Conservation (phyloP, 2,797 vertebrate species). For the Denticeps clupeoides region DNA sequence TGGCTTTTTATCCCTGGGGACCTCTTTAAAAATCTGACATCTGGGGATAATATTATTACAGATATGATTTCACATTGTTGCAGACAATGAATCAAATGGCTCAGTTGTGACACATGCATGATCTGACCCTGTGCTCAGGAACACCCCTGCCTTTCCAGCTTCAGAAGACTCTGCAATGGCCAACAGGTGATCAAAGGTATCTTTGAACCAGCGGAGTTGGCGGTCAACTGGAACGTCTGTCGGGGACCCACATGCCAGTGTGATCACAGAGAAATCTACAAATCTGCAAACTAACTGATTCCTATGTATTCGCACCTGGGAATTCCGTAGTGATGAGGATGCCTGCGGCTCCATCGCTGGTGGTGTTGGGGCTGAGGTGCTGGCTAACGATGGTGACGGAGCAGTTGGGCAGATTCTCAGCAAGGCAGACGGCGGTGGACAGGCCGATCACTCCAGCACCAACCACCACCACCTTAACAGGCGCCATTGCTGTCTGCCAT, state of each 20-base stretch:
- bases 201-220: constrained; percentile 75
- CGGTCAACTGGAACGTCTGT: constrained; percentile 60
- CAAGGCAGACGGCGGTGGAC: constrained; percentile 73
- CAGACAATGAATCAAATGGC: neutral
- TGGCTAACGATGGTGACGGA: constrained; percentile 68
- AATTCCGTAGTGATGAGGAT: constrained; percentile 57
- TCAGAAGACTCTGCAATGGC: constrained; percentile 60
- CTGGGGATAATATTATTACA: constrained; percentile 42
- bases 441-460: constrained; percentile 79
- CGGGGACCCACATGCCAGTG: neutral
- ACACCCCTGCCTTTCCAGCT: constrained; percentile 69
- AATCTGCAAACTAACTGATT: neutral
- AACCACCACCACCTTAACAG: constrained; percentile 60
- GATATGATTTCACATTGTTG: neutral
- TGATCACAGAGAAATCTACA: neutral
- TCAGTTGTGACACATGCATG: neutral
- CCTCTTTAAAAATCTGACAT: constrained; percentile 73
- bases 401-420: constrained; percentile 56
- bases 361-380: constrained; percentile 75
- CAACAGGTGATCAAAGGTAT: constrained; percentile 72
- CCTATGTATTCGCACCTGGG: constrained; percentile 37
- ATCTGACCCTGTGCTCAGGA: constrained; percentile 74
- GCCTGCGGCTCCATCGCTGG: constrained; percentile 80
- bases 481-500: constrained; percentile 43
- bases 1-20: constrained; percentile 55